A percentile compares a stretch with the other conserved stretches of the same genome.
Evolutionary conservation across 2,888 invertebrate genomes (phyloP).

Genomic region (Acholoe squamosa): DNA sequence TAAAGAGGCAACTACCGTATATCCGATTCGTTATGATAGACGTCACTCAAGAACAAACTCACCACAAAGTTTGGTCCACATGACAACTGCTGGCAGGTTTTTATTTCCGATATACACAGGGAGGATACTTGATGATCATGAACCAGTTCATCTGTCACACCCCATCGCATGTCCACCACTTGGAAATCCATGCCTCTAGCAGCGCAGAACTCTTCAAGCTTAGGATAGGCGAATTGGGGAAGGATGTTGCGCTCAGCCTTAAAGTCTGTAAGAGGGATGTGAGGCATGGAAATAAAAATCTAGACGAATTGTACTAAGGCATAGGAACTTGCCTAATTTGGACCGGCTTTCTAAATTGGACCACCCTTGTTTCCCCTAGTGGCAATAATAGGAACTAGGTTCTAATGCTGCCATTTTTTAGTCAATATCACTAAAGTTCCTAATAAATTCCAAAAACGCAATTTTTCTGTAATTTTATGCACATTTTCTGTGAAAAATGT

Average conservation of each 20-base stretch:
- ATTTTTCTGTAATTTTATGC: too few relatives aligned
- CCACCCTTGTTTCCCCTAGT: too few relatives aligned
- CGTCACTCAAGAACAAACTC: conserved; percentile 38
- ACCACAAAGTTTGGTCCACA: conserved; percentile 73
- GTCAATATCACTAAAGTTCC: too few relatives aligned
- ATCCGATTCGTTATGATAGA: neutral
- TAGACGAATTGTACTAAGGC: too few relatives aligned
- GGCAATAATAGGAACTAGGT: too few relatives aligned
- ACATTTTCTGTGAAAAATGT: too few relatives aligned
- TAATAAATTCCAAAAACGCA: too few relatives aligned
- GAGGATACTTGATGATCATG: conserved; percentile 71
- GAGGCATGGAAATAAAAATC: too few relatives aligned
- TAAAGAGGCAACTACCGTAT: too few relatives aligned
- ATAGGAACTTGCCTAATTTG: too few relatives aligned
- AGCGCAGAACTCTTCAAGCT: conserved; percentile 65
- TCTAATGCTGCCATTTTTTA: too few relatives aligned
- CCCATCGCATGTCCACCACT: conserved; percentile 73
- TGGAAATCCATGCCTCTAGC: conserved; percentile 68
- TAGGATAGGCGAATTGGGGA: conserved; percentile 67
- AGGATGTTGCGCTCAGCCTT: conserved; percentile 69
- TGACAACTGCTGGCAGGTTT: conserved; percentile 67
- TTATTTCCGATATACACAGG: conserved; percentile 70
- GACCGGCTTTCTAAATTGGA: too few relatives aligned
- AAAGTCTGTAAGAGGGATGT: conserved; percentile 65
- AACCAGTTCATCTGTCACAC: conserved; percentile 70